Percentiles rank a stretch among this genome's conserved stretches.
Conservation (phyloP, 2,888 invertebrate species). For the Rhabditoides inermis region DNA sequence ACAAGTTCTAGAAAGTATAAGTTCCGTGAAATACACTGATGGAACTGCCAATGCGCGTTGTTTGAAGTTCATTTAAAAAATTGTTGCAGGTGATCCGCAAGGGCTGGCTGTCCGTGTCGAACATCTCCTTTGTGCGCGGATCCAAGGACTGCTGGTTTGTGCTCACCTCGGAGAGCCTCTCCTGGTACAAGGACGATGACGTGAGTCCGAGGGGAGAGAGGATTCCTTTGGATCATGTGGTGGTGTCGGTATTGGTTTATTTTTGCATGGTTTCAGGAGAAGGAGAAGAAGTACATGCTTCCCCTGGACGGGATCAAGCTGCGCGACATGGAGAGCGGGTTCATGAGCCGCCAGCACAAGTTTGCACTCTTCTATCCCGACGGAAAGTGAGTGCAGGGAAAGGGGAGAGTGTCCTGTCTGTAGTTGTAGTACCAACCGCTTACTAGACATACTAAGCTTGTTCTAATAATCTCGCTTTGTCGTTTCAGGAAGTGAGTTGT, state of each 20-base stretch:
- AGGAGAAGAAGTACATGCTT: conserved; percentile 98
- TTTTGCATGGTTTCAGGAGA: conserved; percentile 63
- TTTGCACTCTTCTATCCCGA: conserved; percentile 97
- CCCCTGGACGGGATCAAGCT: conserved; percentile 90
- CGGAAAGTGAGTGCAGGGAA: conserved; percentile 82
- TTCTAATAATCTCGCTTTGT: background rate
- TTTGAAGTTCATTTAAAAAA: no score
- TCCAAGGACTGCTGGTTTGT: conserved; percentile 99
- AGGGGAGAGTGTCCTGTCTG: no score
- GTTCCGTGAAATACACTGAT: no score
- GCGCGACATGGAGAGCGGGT: conserved; percentile 89
- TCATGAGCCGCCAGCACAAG: conserved; percentile 83
- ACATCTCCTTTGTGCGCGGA: conserved; percentile 97
- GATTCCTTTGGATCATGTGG: background rate
- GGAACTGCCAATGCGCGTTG: no score
- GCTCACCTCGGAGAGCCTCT: conserved; percentile 89
- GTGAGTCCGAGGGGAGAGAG: conserved; percentile 52
- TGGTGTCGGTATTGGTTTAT: background rate
- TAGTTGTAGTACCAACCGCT: no score
- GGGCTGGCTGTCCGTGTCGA: conserved; percentile 97
- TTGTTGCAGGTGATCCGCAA: conserved; percentile 59
- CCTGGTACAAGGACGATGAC: conserved; percentile 98
- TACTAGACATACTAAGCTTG: no score
- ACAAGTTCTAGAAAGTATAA: background rate
- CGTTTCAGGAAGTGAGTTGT: conserved; percentile 5